Conservation (phyloP, 1,140 invertebrate species). For the Caenorhabditis remanei region DNA sequence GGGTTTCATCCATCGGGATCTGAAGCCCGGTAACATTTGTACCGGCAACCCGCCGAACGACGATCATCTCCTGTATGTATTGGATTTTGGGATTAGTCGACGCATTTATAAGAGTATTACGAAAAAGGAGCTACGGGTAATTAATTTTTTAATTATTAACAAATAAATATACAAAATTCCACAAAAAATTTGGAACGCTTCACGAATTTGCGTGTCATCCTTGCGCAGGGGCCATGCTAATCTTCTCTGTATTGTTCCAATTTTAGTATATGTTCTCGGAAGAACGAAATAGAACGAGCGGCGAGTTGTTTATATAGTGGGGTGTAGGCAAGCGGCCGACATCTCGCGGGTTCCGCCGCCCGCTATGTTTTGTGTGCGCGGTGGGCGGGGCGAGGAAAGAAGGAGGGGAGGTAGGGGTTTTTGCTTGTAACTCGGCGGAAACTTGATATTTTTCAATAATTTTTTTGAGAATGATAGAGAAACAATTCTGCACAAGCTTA, state of each 20-base stretch:
- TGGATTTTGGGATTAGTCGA: slow-evolving; percentile 53
- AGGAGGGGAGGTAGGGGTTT: too few relatives aligned
- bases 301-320: background rate
- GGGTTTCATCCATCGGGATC: slow-evolving; percentile 45
- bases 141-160: background rate
- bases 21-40: slow-evolving; percentile 41
- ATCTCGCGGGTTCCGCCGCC: too few relatives aligned
- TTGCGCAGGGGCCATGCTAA: slow-evolving; percentile 93
- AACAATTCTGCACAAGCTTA: too few relatives aligned
- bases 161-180: background rate
- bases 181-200: slow-evolving; percentile 83
- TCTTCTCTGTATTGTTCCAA: slow-evolving; percentile 91
- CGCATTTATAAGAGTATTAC: background rate
- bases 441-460: too few relatives aligned
- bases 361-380: too few relatives aligned
- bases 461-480: too few relatives aligned
- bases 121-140: background rate
- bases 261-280: slow-evolving; percentile 77
- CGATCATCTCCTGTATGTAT: slow-evolving; percentile 3
- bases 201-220: slow-evolving; percentile 91
- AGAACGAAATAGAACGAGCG: background rate
- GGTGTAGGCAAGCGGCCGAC: background rate
- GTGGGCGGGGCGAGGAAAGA: too few relatives aligned
- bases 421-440: too few relatives aligned
- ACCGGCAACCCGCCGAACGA: slow-evolving; percentile 8